Evolutionary conservation across 35 echinoderm and acorn worm genomes (phyloP), one percentile per base, ranked within the genome.

Genomic region (Lytechinus pictus): DNA sequence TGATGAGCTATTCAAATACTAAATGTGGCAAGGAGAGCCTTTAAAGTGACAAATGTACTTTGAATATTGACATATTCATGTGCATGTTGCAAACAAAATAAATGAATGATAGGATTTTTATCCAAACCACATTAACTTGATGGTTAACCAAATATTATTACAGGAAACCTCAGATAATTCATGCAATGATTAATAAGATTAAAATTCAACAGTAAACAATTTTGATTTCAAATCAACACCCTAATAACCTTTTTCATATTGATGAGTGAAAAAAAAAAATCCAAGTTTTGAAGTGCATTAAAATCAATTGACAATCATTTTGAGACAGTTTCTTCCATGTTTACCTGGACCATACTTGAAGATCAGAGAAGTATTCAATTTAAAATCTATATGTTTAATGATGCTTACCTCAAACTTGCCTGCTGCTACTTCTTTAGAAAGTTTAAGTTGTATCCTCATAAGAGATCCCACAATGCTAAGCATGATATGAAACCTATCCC

Each of bases 401-500:
- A 19, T 87, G 51, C 89, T 92, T 92, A 96, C 95, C 95, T 96
- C 87, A 51, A 61, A 57, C 16, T 72, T 96, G 6, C 86, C 86
- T 52, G 94, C 94, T 24, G 92, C 55, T 28, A 93, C 52, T 27
- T 96, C 95, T 86, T 79, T 96, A 87, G 53, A 92, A 4, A 54
- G 96, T 89, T 91, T 95, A 12, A 97, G 92, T 29, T 94, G 93
- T 55, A 97, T 94, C 57, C 97, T 96, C 86, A 97, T 88, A 28
- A 96, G 92, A 53, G 97, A 97, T 19, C 97, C 92, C 9, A 96
- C 55, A 53, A 97, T 91, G 72, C 95, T 95, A 33, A 97, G 87
- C 87, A 95, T 96, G 28, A 97, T 86, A 27, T 96, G 91, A n/a
- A 97, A 96, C 24, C 92, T 19, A 24, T 57, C 95, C 55, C 66